A percentile compares a stretch with the other conserved stretches of the same genome.
These are phyloP conservation scores for Rhimphoctona megacephalus DNA, from an alignment of 2,888 invertebrate genomes.

Conservation along the genomic window DNA sequence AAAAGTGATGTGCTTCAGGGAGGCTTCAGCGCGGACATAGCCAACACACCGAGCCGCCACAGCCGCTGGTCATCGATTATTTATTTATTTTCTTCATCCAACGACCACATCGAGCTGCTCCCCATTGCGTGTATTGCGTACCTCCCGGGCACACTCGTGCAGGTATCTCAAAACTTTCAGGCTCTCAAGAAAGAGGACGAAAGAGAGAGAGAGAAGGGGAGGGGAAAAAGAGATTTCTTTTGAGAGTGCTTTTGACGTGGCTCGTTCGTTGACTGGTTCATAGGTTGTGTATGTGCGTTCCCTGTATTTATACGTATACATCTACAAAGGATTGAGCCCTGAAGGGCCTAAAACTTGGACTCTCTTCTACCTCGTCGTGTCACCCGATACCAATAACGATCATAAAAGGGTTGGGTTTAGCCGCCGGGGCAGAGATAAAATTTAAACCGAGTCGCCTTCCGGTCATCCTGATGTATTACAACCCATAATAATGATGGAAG, in stretches of 20 bases:
- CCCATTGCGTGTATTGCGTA: constrained; percentile 64
- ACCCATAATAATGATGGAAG: constrained; percentile 62
- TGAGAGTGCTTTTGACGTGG: constrained; percentile 57
- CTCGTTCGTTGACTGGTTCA: constrained; percentile 62
- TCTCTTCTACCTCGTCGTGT: constrained; percentile 56
- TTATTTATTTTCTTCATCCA: constrained; percentile 74
- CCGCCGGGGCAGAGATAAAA: constrained; percentile 61
- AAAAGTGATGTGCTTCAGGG: constrained; percentile 48
- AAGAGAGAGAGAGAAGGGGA: neutral
- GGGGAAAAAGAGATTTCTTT: constrained; percentile 19
- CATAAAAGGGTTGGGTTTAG: constrained; percentile 64
- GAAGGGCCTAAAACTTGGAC: constrained; percentile 46
- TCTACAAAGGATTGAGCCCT: constrained; percentile 26
- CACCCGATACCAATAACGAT: constrained; percentile 70
- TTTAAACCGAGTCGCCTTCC: constrained; percentile 69
- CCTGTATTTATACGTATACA: constrained; percentile 19
- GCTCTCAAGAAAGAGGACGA: constrained; percentile 21
- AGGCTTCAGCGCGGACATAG: constrained; percentile 60
- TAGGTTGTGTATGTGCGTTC: constrained; percentile 30
- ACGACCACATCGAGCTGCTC: constrained; percentile 52
- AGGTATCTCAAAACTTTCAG: constrained; percentile 66
- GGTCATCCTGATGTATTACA: constrained; percentile 65
- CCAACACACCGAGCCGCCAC: constrained; percentile 61
- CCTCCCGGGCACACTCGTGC: constrained; percentile 65
- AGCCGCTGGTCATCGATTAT: constrained; percentile 75